Evolutionary conservation across 2,797 vertebrate genomes (phyloP).

Genomic region (Leuciscus waleckii): DNA sequence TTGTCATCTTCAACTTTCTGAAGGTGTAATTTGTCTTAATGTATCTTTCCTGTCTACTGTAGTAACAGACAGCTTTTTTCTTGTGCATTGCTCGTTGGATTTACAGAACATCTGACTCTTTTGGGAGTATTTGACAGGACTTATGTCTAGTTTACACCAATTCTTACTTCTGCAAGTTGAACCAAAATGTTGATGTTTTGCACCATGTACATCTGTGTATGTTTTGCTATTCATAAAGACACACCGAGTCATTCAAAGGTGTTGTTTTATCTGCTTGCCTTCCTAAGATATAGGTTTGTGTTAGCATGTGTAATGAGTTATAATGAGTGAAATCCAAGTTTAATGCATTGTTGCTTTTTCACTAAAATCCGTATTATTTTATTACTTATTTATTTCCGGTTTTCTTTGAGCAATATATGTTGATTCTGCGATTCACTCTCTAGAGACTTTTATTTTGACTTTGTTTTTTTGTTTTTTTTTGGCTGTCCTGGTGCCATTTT

Average conservation of each 20-base stretch:
- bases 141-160: not conserved
- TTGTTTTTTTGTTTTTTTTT: no score
- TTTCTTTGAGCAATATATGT: no score
- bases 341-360: no score
- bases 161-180: not conserved
- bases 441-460: no score
- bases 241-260: not conserved
- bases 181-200: not conserved
- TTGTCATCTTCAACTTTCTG: slow-evolving; percentile 49
- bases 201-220: not conserved
- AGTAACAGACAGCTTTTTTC: slow-evolving; percentile 53
- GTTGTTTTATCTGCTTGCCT: not conserved
- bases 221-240: not conserved
- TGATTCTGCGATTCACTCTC: no score
- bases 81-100: slow-evolving; percentile 5
- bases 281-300: slow-evolving; percentile 12
- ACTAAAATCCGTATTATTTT: no score
- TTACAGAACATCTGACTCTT: not conserved
- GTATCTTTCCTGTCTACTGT: slow-evolving; percentile 61
- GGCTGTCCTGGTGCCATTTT: no score
- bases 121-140: not conserved
- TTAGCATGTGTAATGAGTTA: not conserved
- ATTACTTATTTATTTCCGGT: no score
- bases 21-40: slow-evolving; percentile 71
- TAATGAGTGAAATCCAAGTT: no score